Base-by-base conservation (phyloP, 2,113 vertebrate genomes). In the Vimba vimba region DNA sequence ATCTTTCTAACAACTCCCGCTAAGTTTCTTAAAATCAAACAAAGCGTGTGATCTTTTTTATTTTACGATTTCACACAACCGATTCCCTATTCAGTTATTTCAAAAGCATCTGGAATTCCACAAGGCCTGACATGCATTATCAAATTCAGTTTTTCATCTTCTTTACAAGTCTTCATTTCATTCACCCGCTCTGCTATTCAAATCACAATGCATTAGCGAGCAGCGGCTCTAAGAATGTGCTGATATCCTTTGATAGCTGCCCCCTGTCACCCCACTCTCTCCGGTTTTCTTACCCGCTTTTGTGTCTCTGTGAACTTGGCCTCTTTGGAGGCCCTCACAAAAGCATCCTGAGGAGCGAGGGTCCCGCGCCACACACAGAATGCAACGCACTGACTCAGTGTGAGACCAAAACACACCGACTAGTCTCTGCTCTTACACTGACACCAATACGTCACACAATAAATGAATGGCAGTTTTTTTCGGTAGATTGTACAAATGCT, bases 291-390 rank as follows among this genome's bases (percentile, higher is more conserved):
- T 88, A 83, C 43, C 36, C 15, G 36, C 77, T 87, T 90, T 93
- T 92, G 91, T 92, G 89, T 87, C 73, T 88, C 87, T 85, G 88
- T 92, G 92, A 93, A 93, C 91, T 91, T 89, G 87, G 88, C 89
- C 69, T 91, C 90, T 85, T 93, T 92, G 91, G 92, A 93, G 79
- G 79, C 89, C 36, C 82, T 90, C 85, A 95, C 91, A 94, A 94
- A 85, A 93, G 91, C 84, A 71, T 91, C 90, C 62, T 11, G 84
- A 91, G 86, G 90, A 93, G 90, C 59, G 90, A 90, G 88, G 87
- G 86, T 84, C 85, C 87, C 86, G 87, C 90, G 50, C 86, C 78
- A 83, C 81, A 88, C 79, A 86, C 74, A 85, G 77, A 90, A 91
- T 89, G 90, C 91, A 82, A 85, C 36, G 13, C 81, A 52, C 82